Conservation (phyloP, 2,113 vertebrate species). For the Tachycineta bicolor region DNA sequence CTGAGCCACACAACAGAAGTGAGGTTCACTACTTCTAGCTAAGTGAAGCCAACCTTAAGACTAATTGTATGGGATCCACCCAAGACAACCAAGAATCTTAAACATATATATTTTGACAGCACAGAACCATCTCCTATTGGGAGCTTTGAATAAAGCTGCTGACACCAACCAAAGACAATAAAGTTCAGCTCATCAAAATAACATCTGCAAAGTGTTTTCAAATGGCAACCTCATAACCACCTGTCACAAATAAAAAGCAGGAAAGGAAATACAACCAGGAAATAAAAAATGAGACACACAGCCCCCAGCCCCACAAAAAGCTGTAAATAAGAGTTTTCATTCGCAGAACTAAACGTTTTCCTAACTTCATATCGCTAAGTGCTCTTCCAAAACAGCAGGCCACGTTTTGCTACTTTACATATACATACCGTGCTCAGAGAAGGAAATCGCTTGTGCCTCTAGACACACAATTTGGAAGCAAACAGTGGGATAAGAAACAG, state of each 20-base stretch:
- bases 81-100: not conserved
- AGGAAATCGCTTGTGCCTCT: not conserved
- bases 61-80: not conserved
- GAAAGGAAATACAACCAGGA: not conserved
- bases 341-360: not conserved
- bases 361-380: not conserved
- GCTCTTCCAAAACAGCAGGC: not conserved
- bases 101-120: not conserved
- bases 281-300: not conserved
- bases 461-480: not conserved
- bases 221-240: not conserved
- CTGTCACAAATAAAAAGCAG: not conserved
- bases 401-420: not conserved
- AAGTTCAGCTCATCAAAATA: not conserved
- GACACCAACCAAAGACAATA: not conserved
- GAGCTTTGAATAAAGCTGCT: not conserved
- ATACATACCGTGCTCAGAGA: not conserved
- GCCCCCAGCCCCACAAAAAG: rapidly evolving
- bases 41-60: not conserved
- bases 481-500: not conserved
- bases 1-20: not conserved
- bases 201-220: not conserved
- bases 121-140: not conserved
- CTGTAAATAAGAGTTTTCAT: not conserved
- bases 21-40: not conserved